A percentile compares a stretch with the other conserved stretches of the same genome.
These are phyloP conservation scores for Drosophila ogumai DNA, from an alignment of 1,140 invertebrate species.

Conservation along the genomic window DNA sequence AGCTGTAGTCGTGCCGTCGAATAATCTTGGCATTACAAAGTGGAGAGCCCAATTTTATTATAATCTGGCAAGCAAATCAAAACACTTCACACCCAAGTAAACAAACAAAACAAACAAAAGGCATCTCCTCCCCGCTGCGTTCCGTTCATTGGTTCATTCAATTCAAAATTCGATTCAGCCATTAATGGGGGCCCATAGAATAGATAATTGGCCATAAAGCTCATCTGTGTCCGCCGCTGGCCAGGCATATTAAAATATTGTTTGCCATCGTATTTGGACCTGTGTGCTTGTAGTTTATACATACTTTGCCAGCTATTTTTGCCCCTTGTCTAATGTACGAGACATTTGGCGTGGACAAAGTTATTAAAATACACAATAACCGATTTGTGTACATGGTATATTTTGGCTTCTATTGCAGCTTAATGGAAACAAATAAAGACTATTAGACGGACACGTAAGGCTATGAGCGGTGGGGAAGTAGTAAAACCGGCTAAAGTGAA, in stretches of 20 bases:
- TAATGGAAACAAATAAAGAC: conserved; percentile 81
- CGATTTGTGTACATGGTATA: conserved; percentile 67
- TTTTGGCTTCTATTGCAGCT: conserved; percentile 68
- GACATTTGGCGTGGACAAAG: conserved; percentile 51
- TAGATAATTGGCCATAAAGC: conserved; percentile 81
- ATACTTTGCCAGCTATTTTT: conserved; percentile 49
- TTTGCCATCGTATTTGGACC: conserved; percentile 36
- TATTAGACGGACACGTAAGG: conserved; percentile 14
- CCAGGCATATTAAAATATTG: conserved; percentile 76
- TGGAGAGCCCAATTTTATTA: conserved; percentile 60
- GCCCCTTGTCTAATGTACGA: conserved; percentile 58
- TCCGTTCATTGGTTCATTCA: conserved; percentile 17
- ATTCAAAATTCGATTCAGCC: conserved; percentile 67
- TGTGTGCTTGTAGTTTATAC: conserved; percentile 8
- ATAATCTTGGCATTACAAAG: conserved; percentile 60
- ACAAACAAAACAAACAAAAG: conserved; percentile 40
- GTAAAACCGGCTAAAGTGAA: conserved; percentile 18
- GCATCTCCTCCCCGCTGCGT: conserved; percentile 1
- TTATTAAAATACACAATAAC: conserved; percentile 65
- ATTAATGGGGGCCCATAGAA: conserved; percentile 75
- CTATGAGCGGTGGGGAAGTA: conserved; percentile 36
- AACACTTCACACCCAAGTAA: conserved; percentile 63
- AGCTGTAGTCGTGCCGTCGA: conserved; percentile 44
- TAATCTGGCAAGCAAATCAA: conserved; percentile 59
- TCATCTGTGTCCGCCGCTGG: conserved; percentile 68